Percentiles rank a stretch among this genome's conserved stretches.
phyloP scores from a whole-genome alignment of 2,113 vertebrate species.

The Excalfactoria chinensis region DNA sequence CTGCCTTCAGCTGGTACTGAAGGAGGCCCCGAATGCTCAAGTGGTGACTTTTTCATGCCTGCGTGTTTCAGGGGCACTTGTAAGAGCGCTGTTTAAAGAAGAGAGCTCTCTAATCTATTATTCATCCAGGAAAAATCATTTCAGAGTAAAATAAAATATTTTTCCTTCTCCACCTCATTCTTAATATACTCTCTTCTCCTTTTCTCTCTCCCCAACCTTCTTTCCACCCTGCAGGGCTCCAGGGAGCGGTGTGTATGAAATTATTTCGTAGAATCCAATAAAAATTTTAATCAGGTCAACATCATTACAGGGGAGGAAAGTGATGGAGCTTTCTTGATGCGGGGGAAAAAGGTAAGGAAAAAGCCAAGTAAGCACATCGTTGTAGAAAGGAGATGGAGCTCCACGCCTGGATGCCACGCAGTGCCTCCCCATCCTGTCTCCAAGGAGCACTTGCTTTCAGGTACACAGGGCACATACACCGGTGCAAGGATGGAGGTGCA shows the following conservation, averaged over 20 bases:
- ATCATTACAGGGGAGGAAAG: conserved; percentile 69
- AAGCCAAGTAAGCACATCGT: background rate
- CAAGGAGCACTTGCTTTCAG: background rate
- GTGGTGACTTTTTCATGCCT: background rate
- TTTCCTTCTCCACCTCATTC: conserved; percentile 44
- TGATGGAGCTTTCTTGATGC: conserved; percentile 61
- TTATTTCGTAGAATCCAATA: conserved; percentile 82
- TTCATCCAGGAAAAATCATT: conserved; percentile 43
- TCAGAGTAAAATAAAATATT: conserved; percentile 50
- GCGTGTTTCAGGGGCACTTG: background rate
- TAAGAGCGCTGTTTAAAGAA: background rate
- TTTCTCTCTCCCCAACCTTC: background rate
- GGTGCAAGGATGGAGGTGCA: background rate
- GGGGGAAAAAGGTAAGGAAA: background rate
- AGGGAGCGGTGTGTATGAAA: conserved; percentile 70
- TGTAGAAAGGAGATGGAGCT: background rate
- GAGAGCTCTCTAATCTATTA: conserved; percentile 29
- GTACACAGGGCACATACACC: rapidly evolving
- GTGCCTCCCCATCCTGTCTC: background rate
- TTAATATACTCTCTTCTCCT: conserved; percentile 31
- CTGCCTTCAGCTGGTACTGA: background rate
- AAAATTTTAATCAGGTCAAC: conserved; percentile 81
- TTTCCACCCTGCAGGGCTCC: conserved; percentile 44
- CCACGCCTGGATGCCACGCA: rapidly evolving
- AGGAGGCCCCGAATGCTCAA: background rate